These are phyloP conservation scores for Idaea aversata DNA, from an alignment of 2,888 invertebrate species.

Conservation along the genomic window DNA sequence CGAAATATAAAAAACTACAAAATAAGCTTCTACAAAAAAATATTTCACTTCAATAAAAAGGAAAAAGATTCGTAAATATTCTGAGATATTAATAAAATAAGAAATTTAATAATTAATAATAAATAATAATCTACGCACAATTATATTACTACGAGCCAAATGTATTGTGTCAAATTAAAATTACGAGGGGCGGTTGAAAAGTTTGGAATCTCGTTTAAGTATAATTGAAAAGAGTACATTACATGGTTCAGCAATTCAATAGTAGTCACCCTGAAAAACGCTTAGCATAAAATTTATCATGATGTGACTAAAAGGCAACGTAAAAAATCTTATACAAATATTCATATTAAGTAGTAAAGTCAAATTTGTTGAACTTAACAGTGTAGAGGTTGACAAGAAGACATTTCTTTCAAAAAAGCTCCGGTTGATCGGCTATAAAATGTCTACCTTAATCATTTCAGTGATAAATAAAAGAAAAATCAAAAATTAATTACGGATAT, in stretches of 20 bases:
- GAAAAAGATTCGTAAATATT: neutral
- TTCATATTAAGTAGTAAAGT: too few relatives aligned
- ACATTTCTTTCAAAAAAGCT: too few relatives aligned
- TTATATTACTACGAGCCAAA: slow-evolving; percentile 35
- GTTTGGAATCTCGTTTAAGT: neutral
- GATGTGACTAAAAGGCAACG: too few relatives aligned
- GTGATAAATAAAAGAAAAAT: too few relatives aligned
- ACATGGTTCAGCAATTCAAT: neutral
- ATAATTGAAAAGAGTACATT: neutral
- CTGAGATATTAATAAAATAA: slow-evolving; percentile 17
- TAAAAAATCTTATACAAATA: too few relatives aligned
- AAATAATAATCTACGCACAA: slow-evolving; percentile 30
- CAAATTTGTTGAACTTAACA: too few relatives aligned
- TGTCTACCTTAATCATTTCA: too few relatives aligned
- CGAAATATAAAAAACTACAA: neutral
- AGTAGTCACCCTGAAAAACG: neutral
- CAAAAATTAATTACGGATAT: too few relatives aligned
- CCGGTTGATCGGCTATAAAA: too few relatives aligned
- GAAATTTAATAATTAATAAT: slow-evolving; percentile 16
- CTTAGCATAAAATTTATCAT: too few relatives aligned
- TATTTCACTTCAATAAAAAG: neutral
- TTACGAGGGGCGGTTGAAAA: neutral
- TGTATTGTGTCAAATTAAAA: slow-evolving; percentile 22
- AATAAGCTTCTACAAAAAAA: neutral
- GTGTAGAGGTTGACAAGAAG: too few relatives aligned